Percentiles rank a stretch among this genome's conserved stretches.
These are phyloP conservation scores for Sylvia atricapilla DNA, from an alignment of 2,113 vertebrate species.

Conservation along the genomic window DNA sequence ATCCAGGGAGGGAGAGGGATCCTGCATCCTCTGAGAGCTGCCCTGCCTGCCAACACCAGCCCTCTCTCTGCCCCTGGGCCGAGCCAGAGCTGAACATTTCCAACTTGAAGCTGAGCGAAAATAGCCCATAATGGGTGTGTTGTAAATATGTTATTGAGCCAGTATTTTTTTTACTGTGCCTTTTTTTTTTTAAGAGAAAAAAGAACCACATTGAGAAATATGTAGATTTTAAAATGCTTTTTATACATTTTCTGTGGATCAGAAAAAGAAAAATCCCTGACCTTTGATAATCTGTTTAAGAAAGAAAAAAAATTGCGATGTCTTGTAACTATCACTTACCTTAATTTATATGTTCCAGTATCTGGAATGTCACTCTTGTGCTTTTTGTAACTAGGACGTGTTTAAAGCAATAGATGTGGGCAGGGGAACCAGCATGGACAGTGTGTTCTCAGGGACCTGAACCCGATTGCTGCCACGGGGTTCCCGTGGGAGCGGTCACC, in stretches of 20 bases:
- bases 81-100: slow-evolving; percentile 41
- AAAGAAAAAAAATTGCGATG: slow-evolving; percentile 51
- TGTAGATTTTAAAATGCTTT: slow-evolving; percentile 63
- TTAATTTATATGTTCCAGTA: slow-evolving; percentile 87
- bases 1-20: not conserved
- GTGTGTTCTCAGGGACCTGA: slow-evolving; percentile 89
- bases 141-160: slow-evolving; percentile 84
- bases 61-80: not conserved
- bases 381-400: slow-evolving; percentile 58
- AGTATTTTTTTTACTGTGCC: slow-evolving; percentile 94
- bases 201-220: not conserved
- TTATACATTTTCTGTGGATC: slow-evolving; percentile 81
- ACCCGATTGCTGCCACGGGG: slow-evolving; percentile 79
- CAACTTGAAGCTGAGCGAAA: slow-evolving; percentile 72
- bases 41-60: not conserved
- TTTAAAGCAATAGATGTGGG: slow-evolving; percentile 46
- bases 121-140: slow-evolving; percentile 92
- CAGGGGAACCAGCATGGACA: slow-evolving; percentile 39
- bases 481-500: slow-evolving; percentile 72
- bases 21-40: accelerated
- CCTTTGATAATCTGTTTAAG: slow-evolving; percentile 67
- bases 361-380: slow-evolving; percentile 77
- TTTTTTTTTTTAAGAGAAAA: not conserved
- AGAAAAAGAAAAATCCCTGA: slow-evolving; percentile 60
- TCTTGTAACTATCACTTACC: slow-evolving; percentile 72